Conservation (phyloP, 2,888 invertebrate species). For the Gymnoscelis rufifasciata region DNA sequence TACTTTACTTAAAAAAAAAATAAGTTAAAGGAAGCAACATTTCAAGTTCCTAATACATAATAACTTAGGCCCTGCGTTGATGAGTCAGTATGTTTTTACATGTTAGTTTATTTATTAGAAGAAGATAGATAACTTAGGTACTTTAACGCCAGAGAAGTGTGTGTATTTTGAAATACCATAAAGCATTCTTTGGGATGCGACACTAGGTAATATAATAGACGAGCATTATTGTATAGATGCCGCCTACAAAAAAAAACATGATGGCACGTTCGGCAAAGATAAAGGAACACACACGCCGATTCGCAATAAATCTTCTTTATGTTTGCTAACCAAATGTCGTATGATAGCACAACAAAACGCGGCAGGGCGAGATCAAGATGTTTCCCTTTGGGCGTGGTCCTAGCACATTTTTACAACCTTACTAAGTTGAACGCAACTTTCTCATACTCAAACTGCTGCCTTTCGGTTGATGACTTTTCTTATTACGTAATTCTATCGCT, state of each 20-base stretch:
- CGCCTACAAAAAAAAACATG: slow-evolving; percentile 31
- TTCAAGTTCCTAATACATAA: too few species aligned
- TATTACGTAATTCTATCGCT: slow-evolving; percentile 37
- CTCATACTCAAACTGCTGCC: slow-evolving; percentile 45
- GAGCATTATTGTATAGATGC: slow-evolving; percentile 15
- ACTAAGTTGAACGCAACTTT: slow-evolving; percentile 55
- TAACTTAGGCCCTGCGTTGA: too few species aligned
- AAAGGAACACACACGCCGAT: slow-evolving; percentile 55
- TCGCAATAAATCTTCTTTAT: slow-evolving; percentile 65
- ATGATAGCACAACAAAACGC: slow-evolving; percentile 59
- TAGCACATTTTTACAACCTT: slow-evolving; percentile 60
- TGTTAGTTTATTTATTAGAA: too few species aligned
- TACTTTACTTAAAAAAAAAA: too few species aligned
- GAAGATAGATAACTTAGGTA: too few species aligned
- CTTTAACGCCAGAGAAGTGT: not conserved
- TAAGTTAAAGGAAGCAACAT: too few species aligned
- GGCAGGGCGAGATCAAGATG: slow-evolving; percentile 50
- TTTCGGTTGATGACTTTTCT: too few species aligned
- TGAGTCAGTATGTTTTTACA: too few species aligned
- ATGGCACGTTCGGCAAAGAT: slow-evolving; percentile 39
- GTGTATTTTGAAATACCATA: slow-evolving; percentile 6
- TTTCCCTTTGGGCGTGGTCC: slow-evolving; percentile 55
- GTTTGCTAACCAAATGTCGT: slow-evolving; percentile 68
- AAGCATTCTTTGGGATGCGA: slow-evolving; percentile 3
- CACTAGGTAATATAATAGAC: slow-evolving; percentile 2